Base-by-base conservation (phyloP, 2,113 vertebrate genomes). In the Myodes glareolus region DNA sequence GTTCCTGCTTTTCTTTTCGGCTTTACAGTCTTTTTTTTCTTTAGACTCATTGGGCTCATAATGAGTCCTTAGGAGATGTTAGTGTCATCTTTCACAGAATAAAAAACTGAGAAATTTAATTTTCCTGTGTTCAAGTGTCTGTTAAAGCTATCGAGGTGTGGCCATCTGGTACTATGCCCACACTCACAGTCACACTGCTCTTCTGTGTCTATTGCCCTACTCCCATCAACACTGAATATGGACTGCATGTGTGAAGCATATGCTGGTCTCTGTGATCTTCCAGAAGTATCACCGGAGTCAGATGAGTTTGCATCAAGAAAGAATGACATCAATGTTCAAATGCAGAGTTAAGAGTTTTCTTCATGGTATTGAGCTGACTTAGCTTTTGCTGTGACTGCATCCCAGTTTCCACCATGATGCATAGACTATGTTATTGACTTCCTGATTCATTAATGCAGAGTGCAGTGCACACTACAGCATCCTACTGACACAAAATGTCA, bases 391-490 rank as follows among this genome's bases (percentile, higher is more conserved):
- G 14, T 85, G 29, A 14, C n/a, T 27, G 10, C 1, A 65, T 86
- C 85, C 47, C 7, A n/a, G 23, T n/a, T 13, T 36, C 13, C 1
- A 8, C 11, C 3, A 16, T 72, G 11, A 70, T 33, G 11, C 36
- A 27, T 25, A 82, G 12, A 27, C 55, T 72, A 16, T 33, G 3
- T 13, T 72, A 72, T 23, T 12, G 5, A 67, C 65, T 67, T 31
- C 31, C 42, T 45, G 58, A 82, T 7, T 61, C 36, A 7, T 4
- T 13, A 0, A 19, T 2, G 10, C 33, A 17, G 36, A 12, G 42
- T 50, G 9, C 19, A 0, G 2, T 25, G 13, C 0, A 13, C 47
- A 5, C 5, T 7, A 23, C 16, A 16, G 29, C 42, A 21, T 29
- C 27, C 58, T 65, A 14, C 82, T 42, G 81, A 39, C 23, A 42